Evolutionary conservation across 1,140 invertebrate genomes (phyloP).

Genomic region (Danaus plexippus): DNA sequence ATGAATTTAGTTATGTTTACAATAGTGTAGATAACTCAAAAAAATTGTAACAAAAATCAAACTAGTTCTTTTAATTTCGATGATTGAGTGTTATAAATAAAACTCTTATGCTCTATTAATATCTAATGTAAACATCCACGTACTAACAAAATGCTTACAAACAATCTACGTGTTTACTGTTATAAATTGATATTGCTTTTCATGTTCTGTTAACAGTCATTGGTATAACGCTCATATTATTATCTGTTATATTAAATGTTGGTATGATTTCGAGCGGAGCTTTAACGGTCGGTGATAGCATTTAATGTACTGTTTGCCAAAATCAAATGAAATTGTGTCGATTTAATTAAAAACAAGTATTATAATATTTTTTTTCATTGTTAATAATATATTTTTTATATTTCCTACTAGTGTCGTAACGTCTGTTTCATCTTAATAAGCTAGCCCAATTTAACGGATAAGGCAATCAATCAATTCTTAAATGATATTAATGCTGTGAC

Average conservation of each 20-base stretch:
- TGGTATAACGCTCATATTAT: constrained; percentile 11
- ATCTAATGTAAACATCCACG: no score
- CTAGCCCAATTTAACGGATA: constrained; percentile 17
- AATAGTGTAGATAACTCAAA: no score
- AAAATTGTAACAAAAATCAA: no score
- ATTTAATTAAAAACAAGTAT: neutral
- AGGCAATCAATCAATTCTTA: constrained; percentile 52
- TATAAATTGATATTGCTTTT: neutral
- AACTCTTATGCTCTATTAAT: no score
- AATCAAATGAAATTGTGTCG: constrained; percentile 1
- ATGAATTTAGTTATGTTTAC: constrained; percentile 21
- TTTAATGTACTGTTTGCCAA: no score
- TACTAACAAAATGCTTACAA: no score
- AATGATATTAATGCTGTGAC: constrained; percentile 27
- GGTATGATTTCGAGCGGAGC: constrained; percentile 11
- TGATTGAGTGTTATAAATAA: no score
- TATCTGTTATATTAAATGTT: constrained; percentile 26
- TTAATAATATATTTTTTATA: no score
- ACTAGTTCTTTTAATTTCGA: no score
- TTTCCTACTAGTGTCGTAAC: neutral
- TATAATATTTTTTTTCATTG: no score
- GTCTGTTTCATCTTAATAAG: constrained; percentile 5
- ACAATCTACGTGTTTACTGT: no score
- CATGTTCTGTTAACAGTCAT: constrained; percentile 20
- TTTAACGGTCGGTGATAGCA: constrained; percentile 1